Evolutionary conservation across 1,140 invertebrate genomes (phyloP).

Genomic region (Drosophila mojavensis): DNA sequence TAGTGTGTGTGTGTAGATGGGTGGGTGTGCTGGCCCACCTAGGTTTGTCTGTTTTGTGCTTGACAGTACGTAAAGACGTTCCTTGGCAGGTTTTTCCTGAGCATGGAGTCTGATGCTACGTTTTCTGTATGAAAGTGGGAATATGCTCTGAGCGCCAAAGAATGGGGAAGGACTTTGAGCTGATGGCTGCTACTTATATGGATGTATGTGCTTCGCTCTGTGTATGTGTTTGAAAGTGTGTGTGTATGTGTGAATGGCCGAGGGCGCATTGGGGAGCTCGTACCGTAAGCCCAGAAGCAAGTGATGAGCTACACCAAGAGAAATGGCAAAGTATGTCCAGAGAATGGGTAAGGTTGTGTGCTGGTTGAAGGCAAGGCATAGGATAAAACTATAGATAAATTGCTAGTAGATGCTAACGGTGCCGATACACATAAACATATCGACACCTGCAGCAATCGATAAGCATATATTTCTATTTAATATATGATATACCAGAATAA

Average conservation of each 20-base stretch:
- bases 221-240: background rate
- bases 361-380: no score
- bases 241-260: background rate
- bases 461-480: no score
- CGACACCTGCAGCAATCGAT: no score
- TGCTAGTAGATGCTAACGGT: no score
- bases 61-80: slow-evolving; percentile 67
- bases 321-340: slow-evolving; percentile 15
- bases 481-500: no score
- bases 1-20: slow-evolving; percentile 15
- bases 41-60: slow-evolving; percentile 70
- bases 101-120: slow-evolving; percentile 10
- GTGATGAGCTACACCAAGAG: slow-evolving; percentile 46
- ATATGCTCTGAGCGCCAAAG: background rate
- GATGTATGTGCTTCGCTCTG: slow-evolving; percentile 26
- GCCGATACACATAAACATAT: no score
- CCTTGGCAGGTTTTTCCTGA: slow-evolving; percentile 54
- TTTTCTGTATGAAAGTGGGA: background rate
- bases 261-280: background rate
- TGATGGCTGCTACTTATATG: slow-evolving; percentile 71
- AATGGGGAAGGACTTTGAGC: slow-evolving; percentile 36
- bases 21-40: slow-evolving; percentile 50
- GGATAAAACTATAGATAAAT: background rate
- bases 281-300: slow-evolving; percentile 38
- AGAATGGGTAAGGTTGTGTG: background rate